phyloP scores from a whole-genome alignment of 2,113 vertebrate genomes.

The Callocephalon fimbriatum region DNA sequence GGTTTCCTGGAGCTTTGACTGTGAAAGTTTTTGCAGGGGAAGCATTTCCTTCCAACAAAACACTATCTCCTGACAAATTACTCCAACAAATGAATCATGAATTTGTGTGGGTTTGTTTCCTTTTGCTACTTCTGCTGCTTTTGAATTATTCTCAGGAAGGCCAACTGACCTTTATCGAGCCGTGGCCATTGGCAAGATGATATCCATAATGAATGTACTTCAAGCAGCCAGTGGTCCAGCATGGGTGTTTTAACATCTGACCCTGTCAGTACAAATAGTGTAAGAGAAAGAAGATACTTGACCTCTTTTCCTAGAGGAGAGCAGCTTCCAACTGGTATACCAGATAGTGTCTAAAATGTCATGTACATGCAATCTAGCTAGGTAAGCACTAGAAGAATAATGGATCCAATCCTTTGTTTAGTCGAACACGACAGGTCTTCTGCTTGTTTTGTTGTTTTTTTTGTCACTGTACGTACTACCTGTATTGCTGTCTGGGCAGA shows the following conservation, averaged over 20 bases:
- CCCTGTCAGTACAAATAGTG: not conserved
- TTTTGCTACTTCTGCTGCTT: not conserved
- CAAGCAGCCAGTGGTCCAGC: not conserved
- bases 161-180: slow-evolving; percentile 16
- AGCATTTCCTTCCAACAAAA: not conserved
- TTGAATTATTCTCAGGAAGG: slow-evolving; percentile 3
- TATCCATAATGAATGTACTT: slow-evolving; percentile 16
- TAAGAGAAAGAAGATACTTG: not conserved
- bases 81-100: not conserved
- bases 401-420: accelerated
- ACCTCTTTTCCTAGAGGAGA: not conserved
- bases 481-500: not conserved
- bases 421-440: not conserved
- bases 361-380: accelerated
- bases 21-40: not conserved
- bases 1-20: not conserved
- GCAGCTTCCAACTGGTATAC: not conserved
- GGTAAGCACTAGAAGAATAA: not conserved
- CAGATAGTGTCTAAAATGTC: not conserved
- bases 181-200: not conserved
- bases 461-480: not conserved
- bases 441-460: not conserved
- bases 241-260: slow-evolving; percentile 32
- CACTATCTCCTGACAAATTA: not conserved
- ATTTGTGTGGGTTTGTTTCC: slow-evolving; percentile 22